Conservation (phyloP, 2,797 vertebrate species). For the Dendrocincla fuliginosa region DNA sequence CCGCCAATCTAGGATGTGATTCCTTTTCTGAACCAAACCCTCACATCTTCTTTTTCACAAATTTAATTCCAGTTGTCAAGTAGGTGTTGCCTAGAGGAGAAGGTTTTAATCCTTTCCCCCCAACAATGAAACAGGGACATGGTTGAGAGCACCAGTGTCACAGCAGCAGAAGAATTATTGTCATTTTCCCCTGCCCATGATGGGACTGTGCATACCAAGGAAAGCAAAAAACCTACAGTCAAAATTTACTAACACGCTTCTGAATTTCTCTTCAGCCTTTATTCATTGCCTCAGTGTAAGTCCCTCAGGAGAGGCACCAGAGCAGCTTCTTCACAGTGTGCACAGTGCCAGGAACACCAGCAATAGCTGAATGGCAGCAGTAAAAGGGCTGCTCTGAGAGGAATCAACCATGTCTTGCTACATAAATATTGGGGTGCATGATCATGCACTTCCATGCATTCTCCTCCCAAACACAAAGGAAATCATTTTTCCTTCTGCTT, state of each 20-base stretch:
- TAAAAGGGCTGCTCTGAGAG: neutral
- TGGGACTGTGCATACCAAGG: neutral
- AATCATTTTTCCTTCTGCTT: neutral
- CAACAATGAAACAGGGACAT: neutral
- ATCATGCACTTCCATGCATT: neutral
- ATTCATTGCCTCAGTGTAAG: neutral
- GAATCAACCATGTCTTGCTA: neutral
- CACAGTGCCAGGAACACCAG: neutral
- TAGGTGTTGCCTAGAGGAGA: neutral
- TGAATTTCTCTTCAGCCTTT: neutral
- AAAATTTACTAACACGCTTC: neutral
- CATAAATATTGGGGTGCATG: neutral
- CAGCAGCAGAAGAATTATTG: neutral
- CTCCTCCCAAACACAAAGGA: neutral
- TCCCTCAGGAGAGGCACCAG: neutral
- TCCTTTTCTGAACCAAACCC: constrained; percentile 18
- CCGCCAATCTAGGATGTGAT: neutral
- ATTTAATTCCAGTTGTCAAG: constrained; percentile 19
- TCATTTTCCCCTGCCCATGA: neutral
- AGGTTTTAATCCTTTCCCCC: neutral
- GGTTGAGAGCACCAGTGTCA: neutral
- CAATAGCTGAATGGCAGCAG: neutral
- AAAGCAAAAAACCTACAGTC: neutral
- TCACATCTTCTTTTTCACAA: neutral
- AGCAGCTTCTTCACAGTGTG: neutral